A percentile compares a stretch with the other conserved stretches of the same genome.
These are phyloP conservation scores for Salvator merianae DNA, from an alignment of 2,113 vertebrate genomes.

Conservation along the genomic window DNA sequence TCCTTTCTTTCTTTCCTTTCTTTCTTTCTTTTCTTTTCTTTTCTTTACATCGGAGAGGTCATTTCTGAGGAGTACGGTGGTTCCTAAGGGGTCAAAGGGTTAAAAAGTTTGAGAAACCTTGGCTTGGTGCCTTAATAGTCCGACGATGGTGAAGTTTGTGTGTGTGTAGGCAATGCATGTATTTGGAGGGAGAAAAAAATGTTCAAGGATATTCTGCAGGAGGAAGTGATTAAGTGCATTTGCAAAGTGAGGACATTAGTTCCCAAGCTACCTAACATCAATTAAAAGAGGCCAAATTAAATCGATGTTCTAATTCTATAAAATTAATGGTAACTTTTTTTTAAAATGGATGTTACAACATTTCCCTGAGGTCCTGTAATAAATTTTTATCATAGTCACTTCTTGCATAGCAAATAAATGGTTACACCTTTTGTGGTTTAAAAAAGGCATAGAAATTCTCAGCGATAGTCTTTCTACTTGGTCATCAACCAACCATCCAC, in stretches of 20 bases:
- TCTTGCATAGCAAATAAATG: constrained; percentile 59
- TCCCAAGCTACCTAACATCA: constrained; percentile 74
- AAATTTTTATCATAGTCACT: constrained; percentile 69
- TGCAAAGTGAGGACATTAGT: constrained; percentile 70
- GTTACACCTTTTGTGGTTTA: constrained; percentile 53
- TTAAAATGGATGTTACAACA: constrained; percentile 70
- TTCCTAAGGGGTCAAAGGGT: too few species aligned
- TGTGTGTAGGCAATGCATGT: neutral
- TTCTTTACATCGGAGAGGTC: too few species aligned
- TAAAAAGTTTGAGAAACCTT: too few species aligned
- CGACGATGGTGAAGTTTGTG: constrained; percentile 8
- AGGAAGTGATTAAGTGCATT: constrained; percentile 71
- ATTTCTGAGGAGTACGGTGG: neutral
- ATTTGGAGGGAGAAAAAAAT: constrained; percentile 40
- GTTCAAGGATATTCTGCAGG: constrained; percentile 38
- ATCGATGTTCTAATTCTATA: constrained; percentile 74
- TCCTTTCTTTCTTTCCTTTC: neutral
- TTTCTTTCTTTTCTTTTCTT: neutral
- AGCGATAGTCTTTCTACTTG: neutral
- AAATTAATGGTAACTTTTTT: constrained; percentile 76
- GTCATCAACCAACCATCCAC: neutral
- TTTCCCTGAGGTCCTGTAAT: constrained; percentile 71
- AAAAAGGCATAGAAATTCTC: neutral
- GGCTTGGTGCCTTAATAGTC: constrained; percentile 33
- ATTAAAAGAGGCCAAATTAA: constrained; percentile 73